Base-by-base conservation (phyloP, 1,140 invertebrate genomes). In the Sarcophaga peregrina region DNA sequence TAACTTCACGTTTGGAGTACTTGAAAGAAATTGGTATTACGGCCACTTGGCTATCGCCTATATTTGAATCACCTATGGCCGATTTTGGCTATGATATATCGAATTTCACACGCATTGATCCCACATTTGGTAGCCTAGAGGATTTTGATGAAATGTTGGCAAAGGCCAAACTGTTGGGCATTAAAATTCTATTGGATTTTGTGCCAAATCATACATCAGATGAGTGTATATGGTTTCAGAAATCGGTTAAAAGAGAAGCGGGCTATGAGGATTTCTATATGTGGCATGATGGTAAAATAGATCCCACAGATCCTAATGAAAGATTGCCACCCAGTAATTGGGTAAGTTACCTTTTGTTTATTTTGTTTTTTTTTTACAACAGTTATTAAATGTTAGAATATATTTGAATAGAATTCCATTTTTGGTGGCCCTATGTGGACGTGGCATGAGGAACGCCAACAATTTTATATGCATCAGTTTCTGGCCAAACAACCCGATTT, bases 311-410 rank as follows among this genome's bases (percentile, higher is more conserved):
- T 52, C 86, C 87, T 7, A 89, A 85, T 3, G 85, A 89, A 20
- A 86, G 87, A 8, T 84, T 86, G 74, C 85, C 84, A 8, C 93
- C 92, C 81, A 94, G 91, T 85, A 93, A 94, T 85, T 94, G 93
- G 93, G 91, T 92, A 87, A 85, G 87, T 10, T 85, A 84, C 0
- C 25, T 4, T 37, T 37, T 37, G 4, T 37, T 37, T 37, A 86
- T 97, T 10, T 91, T 96, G 48, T 87, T 96, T 88, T 86, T n/a
- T 96, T 97, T 86, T 93, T 96, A 85, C 93, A 96, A n/a, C 95
- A 95, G 6, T 97, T 97, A 7, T 80, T 80, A 8, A 0, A 48
- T 52, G 47, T n/a, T n/a, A n/a, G 8, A 20, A 20, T 80, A 54
- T 82, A 62, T 62, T 93, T 82, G 8, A 48, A 13, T 92, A 85